Base-by-base conservation (phyloP, 1,140 invertebrate genomes). In the Hormaphis cornu region DNA sequence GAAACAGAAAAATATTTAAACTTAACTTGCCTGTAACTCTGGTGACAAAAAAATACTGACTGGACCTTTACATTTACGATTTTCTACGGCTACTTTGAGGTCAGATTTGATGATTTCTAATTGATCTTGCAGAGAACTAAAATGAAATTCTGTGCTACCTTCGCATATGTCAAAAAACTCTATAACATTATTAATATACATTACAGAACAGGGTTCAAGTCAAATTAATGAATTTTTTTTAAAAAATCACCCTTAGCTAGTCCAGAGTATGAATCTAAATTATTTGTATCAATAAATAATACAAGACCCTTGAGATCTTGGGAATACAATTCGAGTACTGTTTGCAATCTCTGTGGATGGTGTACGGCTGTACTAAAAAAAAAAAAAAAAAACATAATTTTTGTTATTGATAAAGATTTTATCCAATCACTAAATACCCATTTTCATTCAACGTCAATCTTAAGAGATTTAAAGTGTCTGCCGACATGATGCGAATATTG, bases 261-360 rank as follows among this genome's bases (percentile, higher is more conserved):
- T 69, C 82, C 75, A 50, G 87, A 86, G 74, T 88, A 89, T 73
- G 81, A 82, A 72, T 87, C 87, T 72, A 91, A 81, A 75, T 85
- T 84, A 18, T 71, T 71, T 79, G 85, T 88, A 77, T 87, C 91
- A 66, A 89, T 90, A 59, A 96, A 79, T 22, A 97, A 78, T 44
- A 98, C 91, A 26, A 93, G 78, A 7, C 90, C 95, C 78, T 88
- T 89, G 52, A 97, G 80, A 75, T 93, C 91, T 77, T 89, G 88
- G 1, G 93, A 96, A 80, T 97, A 98, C 1, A 98, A 80, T 40
- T 88, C 91, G 77, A 98, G 84, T 52, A 94, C 90, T 70, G 94
- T 97, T 81, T 97, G 94, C 18, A 97, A 81, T 69, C 91, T 82
- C 75, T 92, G 89, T 6, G 90, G 87, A 58, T 90, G 87, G 59